These are phyloP conservation scores for Aegithalos caudatus DNA, from an alignment of 2,113 vertebrate species.

Conservation along the genomic window DNA sequence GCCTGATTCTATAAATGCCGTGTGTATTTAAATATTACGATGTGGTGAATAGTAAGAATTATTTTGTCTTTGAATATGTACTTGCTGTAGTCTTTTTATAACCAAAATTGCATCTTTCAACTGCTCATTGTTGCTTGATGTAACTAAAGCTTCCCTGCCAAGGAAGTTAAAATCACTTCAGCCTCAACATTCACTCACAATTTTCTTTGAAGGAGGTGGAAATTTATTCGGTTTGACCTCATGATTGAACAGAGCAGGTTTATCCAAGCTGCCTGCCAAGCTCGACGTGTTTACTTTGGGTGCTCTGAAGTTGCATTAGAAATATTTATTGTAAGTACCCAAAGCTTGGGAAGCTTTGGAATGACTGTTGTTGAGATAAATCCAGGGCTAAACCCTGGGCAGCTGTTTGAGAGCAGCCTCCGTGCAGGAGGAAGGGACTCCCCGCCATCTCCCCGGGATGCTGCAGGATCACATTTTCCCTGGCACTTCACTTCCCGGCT, in stretches of 20 bases:
- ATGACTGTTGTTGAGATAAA: not conserved
- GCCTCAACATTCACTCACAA: not conserved
- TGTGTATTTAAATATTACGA: not conserved
- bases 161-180: conserved; percentile 31
- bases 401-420: not conserved
- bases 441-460: not conserved
- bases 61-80: not conserved
- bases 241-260: conserved; percentile 17
- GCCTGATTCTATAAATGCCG: not conserved
- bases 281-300: not conserved
- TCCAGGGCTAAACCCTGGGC: not conserved
- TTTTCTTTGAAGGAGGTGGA: conserved; percentile 23
- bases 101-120: conserved; percentile 18
- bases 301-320: not conserved
- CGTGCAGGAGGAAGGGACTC: not conserved
- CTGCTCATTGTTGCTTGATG: not conserved
- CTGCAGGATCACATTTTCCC: not conserved
- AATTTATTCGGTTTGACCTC: conserved; percentile 12
- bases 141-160: not conserved
- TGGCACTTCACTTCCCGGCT: not conserved
- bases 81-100: not conserved
- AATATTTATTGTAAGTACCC: not conserved
- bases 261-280: not conserved
- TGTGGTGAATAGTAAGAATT: not conserved
- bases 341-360: not conserved